Evolutionary conservation across 2,797 vertebrate genomes (phyloP).

Genomic region (Myripristis murdjan): DNA sequence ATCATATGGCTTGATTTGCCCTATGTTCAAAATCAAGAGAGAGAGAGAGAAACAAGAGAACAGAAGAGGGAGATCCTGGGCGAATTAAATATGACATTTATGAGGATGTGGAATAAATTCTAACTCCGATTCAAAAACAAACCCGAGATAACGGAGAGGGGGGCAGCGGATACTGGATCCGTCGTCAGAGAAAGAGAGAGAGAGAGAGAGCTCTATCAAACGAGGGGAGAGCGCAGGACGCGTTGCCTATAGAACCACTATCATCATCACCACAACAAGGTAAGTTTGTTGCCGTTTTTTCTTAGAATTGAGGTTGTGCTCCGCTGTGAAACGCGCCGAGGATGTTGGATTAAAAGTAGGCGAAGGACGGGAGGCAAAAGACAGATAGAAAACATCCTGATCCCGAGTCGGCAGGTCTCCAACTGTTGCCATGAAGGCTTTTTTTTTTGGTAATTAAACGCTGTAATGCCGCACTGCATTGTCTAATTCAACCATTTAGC

Average conservation of each 20-base stretch:
- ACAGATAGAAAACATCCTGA: constrained; percentile 34
- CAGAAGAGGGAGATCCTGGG: constrained; percentile 26
- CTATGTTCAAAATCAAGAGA: constrained; percentile 37
- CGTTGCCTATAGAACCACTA: constrained; percentile 34
- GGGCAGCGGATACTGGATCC: constrained; percentile 62
- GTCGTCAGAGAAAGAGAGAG: constrained; percentile 54
- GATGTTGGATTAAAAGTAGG: constrained; percentile 46
- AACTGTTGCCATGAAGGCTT: constrained; percentile 84
- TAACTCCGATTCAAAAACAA: constrained; percentile 65
- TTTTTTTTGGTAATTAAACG: constrained; percentile 20
- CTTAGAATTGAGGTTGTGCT: not conserved
- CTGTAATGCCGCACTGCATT: not conserved
- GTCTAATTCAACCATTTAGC: not conserved
- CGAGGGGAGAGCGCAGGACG: constrained; percentile 57
- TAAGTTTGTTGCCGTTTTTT: constrained; percentile 69
- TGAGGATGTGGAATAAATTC: constrained; percentile 78
- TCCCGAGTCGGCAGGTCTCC: constrained; percentile 63
- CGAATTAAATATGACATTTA: constrained; percentile 33
- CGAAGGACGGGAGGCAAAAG: constrained; percentile 4
- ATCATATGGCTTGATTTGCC: constrained; percentile 77
- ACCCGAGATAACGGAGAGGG: constrained; percentile 68
- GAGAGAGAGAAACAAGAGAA: not conserved
- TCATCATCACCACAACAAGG: constrained; percentile 54
- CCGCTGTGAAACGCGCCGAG: not conserved
- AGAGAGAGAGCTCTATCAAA: not conserved